These are phyloP conservation scores for Pantherophis alleghaniensis DNA, from an alignment of 2,797 vertebrate species.

Conservation along the genomic window DNA sequence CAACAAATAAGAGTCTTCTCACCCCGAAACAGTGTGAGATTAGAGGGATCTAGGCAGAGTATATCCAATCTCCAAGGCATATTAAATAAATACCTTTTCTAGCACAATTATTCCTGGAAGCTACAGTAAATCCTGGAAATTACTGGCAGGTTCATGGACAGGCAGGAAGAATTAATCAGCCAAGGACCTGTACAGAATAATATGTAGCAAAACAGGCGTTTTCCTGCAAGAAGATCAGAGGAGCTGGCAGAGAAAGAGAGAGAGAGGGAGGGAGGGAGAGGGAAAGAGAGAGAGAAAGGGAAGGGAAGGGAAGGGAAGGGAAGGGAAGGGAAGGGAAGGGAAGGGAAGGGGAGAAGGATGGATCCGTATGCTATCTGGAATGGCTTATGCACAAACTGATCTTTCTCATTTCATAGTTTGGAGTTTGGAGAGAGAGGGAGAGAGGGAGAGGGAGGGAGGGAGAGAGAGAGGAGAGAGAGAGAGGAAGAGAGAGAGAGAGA, in stretches of 20 bases:
- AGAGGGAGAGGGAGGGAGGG: no score
- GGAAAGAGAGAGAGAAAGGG: no score
- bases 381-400: no score
- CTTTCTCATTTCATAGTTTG: no score
- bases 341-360: no score
- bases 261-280: background rate
- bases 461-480: no score
- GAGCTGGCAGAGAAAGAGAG: background rate
- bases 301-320: background rate
- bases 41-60: background rate
- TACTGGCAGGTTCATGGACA: background rate
- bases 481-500: accelerated
- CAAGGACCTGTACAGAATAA: background rate
- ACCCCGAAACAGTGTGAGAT: background rate
- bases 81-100: background rate
- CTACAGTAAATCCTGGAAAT: background rate
- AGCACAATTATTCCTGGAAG: background rate
- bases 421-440: no score
- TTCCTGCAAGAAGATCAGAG: background rate
- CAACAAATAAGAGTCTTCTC: background rate
- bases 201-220: background rate
- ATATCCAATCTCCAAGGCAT: background rate
- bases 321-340: no score
- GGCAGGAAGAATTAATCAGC: background rate
- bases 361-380: no score